Evolutionary conservation across 2,888 invertebrate genomes (phyloP), one percentile per base, ranked within the genome.

Genomic region (Papilio protenor): DNA sequence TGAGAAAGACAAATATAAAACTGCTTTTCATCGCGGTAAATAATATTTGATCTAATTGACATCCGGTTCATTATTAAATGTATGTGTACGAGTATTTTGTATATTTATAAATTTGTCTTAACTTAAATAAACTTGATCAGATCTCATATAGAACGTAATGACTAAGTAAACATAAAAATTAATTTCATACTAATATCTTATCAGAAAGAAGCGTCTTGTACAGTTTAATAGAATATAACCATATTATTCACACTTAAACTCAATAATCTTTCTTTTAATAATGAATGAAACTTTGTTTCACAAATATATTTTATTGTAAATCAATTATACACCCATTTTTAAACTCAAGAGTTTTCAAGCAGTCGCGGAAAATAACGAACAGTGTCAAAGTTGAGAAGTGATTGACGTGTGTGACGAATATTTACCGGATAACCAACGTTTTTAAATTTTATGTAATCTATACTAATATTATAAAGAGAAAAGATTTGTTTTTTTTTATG

Each of bases 11-110:
- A 64, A 64, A 64, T 33, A 64, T 11, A 47, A 64, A 72, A 73
- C n/a, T 61, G 52, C 72, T 45, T 21, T 6, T 55, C 61, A 72
- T 76, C 57, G 16, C 47, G 45, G 45, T 71, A 71, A 76, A 57
- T 55, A 71, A 59, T 47, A 59, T 59, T 59, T 47, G 69, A 47
- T 71, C 47, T 57, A 59, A 70, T 71, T 45, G 55, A 55, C 47
- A 18, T 45, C 10, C 69, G 40, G 18, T 23, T 47, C 47, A 70
- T 45, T 27, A 52, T 66, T 61, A 16, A 21, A 21, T 27, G 6
- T 12, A 12, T 27, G 18, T 27, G 33, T 64, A 18, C 21, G 23
- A 11, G 10, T 23, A 40, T 40, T 18, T 40, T n/a, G 16, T 64
- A 18, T 33, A 10, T 64, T 6, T 33, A 18, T 16, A 64, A 33